Conservation (phyloP, 2,797 vertebrate genomes). For the Microctenopoma steveboyesi region DNA sequence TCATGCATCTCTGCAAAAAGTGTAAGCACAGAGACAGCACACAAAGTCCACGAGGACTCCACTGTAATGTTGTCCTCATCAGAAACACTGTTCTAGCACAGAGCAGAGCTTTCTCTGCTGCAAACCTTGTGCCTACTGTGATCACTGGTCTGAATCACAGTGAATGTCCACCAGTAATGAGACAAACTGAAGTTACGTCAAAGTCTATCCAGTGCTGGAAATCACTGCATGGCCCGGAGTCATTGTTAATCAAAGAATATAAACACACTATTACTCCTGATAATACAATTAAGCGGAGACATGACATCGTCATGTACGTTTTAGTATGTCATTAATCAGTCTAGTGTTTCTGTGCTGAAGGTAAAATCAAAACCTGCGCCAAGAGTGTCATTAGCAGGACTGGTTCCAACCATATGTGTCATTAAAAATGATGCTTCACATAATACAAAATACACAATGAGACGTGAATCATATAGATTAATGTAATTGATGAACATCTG, state of each 20-base stretch:
- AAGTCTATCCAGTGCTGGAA: slow-evolving; percentile 14
- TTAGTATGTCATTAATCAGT: slow-evolving; percentile 6
- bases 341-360: not conserved
- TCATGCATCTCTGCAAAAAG: not conserved
- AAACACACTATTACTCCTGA: not conserved
- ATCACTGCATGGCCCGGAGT: not conserved
- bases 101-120: slow-evolving; percentile 4
- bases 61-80: not conserved
- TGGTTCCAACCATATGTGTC: not conserved
- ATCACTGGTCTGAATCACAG: slow-evolving; percentile 10
- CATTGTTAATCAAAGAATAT: slow-evolving; percentile 8
- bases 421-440: not conserved
- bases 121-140: not conserved
- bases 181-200: slow-evolving; percentile 26
- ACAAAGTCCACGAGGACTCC: not conserved
- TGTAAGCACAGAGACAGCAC: not conserved
- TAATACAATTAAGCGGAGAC: not conserved
- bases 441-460: no score
- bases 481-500: no score
- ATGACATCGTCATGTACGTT: not conserved
- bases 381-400: not conserved
- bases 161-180: slow-evolving; percentile 3
- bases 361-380: not conserved
- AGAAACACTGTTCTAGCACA: slow-evolving; percentile 4
- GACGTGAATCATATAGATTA: no score